Evolutionary conservation across 2,797 vertebrate species (phyloP), one percentile per base, ranked within the genome.

Genomic region (Neomorphus geoffroyi): DNA sequence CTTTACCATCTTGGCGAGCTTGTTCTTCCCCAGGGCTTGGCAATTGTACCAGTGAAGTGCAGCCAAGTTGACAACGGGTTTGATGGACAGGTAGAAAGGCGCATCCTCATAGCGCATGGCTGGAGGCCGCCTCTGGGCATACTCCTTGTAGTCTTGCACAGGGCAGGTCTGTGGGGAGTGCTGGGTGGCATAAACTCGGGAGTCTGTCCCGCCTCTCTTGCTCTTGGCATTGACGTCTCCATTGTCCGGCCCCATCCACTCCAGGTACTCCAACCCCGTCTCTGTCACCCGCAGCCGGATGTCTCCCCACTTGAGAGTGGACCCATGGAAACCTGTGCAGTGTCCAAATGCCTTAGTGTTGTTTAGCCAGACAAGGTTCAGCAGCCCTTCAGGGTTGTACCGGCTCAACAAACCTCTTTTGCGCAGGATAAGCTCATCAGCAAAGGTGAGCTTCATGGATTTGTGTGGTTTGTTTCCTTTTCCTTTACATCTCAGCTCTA

Each of bases 1-100:
- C 97, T 98, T 98, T 86, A 98, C 98, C 98, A 98, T 98, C 97
- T 98, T 98, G 89, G 98, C 98, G 86, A 98, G 97, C 94, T 98
- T 98, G 94, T 98, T 98, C 96, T 98, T 98, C 81, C 98, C 98
- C 18, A 98, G 98, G 45, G 98, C 98, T 87, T 98, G 98, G 93
- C 98, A 98, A 30, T 98, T 98, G 97, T 98, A 98, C 98, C 98
- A 98, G 41, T 98, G 98, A 53, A 98, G 98, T 0, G 98, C 98
- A 0, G 98, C 98, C 94, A 98, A 77, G 94, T 98, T 98, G 90
- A 98, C 98, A 0, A 98, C 98, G 0, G 98, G 98, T 83, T 98
- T 98, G 94, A 98, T 98, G 89, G 98, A 98, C 79, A 98, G 80
- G 91, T 98, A 98, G 51, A 98, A 98, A 14, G 98, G 98, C 0